Evolutionary conservation across 2,888 invertebrate species (phyloP).

Genomic region (Acanthosepion esculentum): DNA sequence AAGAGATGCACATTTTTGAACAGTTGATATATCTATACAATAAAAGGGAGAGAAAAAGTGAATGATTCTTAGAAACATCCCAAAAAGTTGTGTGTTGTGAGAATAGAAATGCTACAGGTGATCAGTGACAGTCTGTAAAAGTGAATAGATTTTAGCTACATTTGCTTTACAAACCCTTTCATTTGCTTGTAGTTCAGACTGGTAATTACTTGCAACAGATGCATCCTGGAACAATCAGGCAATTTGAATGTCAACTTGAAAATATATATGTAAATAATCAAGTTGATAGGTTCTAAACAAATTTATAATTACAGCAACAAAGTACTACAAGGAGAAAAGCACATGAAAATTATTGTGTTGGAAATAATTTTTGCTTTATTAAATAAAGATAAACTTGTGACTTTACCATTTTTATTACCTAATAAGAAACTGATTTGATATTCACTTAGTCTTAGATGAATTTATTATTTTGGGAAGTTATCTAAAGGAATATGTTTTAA

Average conservation of each 20-base stretch:
- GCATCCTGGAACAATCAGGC: conserved; percentile 21
- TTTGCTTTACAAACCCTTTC: conserved; percentile 7
- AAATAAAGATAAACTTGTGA: not conserved
- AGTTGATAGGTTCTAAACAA: not conserved
- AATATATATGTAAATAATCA: not conserved
- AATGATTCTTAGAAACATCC: not conserved
- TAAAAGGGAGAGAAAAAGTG: not conserved
- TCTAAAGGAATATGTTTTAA: too few relatives aligned
- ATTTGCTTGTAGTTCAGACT: not conserved
- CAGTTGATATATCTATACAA: not conserved
- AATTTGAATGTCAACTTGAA: not conserved
- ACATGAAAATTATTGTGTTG: not conserved
- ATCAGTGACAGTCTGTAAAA: not conserved
- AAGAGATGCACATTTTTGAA: not conserved
- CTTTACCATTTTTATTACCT: not conserved
- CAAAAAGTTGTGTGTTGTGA: not conserved
- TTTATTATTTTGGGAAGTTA: too few relatives aligned
- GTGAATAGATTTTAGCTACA: not conserved
- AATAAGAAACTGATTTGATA: not conserved
- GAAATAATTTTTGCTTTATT: not conserved
- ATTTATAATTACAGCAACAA: too few relatives aligned
- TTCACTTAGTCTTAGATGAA: not conserved
- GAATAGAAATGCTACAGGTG: not conserved
- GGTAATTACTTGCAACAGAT: not conserved
- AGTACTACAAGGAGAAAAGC: too few relatives aligned